Evolutionary conservation across 2,113 vertebrate genomes (phyloP).

Genomic region (Nannospalax galili): DNA sequence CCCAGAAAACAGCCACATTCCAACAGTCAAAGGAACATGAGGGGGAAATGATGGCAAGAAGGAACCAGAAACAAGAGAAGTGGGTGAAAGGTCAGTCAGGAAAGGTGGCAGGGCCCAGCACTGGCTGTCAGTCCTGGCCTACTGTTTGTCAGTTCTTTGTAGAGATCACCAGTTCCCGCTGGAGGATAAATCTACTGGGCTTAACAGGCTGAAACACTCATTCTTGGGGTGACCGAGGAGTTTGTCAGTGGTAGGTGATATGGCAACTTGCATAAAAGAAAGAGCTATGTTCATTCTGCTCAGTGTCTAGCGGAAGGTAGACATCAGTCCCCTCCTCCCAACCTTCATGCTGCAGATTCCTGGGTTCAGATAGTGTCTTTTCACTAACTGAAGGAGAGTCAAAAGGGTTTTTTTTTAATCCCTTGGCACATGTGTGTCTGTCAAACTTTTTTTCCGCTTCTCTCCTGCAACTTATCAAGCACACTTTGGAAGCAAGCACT

Average conservation of each 20-base stretch:
- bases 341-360: too few species aligned
- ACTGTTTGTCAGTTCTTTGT: background rate
- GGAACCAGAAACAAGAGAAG: background rate
- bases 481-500: background rate
- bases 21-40: background rate
- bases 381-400: background rate
- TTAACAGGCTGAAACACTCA: background rate
- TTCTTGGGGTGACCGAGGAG: background rate
- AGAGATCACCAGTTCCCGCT: background rate
- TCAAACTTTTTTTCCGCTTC: background rate
- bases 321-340: background rate
- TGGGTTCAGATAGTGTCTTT: background rate
- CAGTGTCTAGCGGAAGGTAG: background rate
- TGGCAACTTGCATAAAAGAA: background rate
- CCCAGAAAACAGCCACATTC: conserved; percentile 12
- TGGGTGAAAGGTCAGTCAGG: too few species aligned
- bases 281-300: background rate
- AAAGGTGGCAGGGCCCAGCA: background rate
- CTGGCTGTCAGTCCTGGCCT: fast-evolving
- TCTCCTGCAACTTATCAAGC: too few species aligned
- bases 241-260: background rate
- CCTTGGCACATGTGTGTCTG: background rate
- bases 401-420: background rate
- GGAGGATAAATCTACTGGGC: background rate
- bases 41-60: background rate